phyloP scores from a whole-genome alignment of 2,888 invertebrate genomes.

The Gastracanthus pulcherrimus region DNA sequence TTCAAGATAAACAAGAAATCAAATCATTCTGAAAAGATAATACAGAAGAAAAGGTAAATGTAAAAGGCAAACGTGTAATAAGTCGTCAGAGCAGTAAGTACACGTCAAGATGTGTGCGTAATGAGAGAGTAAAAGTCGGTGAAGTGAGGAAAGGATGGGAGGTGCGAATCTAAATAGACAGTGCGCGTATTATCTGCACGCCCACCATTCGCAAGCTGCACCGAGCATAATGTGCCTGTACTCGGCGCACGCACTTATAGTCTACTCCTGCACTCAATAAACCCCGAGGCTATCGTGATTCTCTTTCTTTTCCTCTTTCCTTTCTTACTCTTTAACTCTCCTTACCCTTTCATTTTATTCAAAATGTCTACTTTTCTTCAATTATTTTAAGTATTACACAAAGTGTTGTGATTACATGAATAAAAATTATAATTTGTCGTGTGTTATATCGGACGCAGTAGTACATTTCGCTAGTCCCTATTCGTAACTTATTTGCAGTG shows the following conservation, averaged over 20 bases:
- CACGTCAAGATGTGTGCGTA: background rate
- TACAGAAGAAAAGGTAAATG: background rate
- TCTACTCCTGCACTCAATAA: background rate
- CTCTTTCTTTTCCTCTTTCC: background rate
- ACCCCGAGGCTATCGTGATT: background rate
- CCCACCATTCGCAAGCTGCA: slow-evolving; percentile 9
- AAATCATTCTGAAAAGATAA: background rate
- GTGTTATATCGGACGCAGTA: too few species aligned
- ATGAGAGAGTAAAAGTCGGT: slow-evolving; percentile 5
- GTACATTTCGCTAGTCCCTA: too few species aligned
- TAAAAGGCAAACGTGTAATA: background rate
- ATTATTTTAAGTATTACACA: too few species aligned
- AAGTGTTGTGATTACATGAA: too few species aligned
- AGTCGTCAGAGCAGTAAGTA: slow-evolving; percentile 9
- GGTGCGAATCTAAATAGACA: slow-evolving; percentile 25
- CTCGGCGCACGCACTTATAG: background rate
- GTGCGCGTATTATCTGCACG: slow-evolving; percentile 4
- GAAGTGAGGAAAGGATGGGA: background rate
- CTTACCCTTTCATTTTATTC: background rate
- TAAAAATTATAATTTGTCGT: too few species aligned
- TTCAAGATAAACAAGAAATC: background rate
- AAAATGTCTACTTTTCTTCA: too few species aligned
- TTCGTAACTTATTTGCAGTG: too few species aligned
- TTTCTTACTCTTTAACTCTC: background rate
- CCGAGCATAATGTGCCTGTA: background rate